A percentile compares a stretch with the other conserved stretches of the same genome.
These are phyloP conservation scores for Lepilemur ruficaudatus DNA, from an alignment of 2,797 vertebrate species.

Conservation along the genomic window DNA sequence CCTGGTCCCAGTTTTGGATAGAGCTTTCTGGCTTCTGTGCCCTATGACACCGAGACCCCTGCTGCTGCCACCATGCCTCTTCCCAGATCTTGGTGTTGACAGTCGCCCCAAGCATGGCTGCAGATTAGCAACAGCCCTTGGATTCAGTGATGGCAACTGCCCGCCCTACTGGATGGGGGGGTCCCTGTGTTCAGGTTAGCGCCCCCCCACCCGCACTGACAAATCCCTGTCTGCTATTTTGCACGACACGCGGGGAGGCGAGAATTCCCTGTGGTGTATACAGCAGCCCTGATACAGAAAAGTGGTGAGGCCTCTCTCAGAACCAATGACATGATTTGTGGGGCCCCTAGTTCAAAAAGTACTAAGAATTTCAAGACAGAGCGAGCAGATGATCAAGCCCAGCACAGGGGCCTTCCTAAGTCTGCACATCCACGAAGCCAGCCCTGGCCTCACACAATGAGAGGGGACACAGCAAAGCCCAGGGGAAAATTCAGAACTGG, in stretches of 20 bases:
- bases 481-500: not conserved
- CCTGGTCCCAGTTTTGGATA: not conserved
- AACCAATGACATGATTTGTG: not conserved
- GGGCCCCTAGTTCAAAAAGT: not conserved
- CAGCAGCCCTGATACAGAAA: not conserved
- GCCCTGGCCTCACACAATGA: not conserved
- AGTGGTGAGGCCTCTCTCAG: not conserved
- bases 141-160: not conserved
- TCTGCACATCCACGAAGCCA: fast-evolving
- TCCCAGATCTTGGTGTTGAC: not conserved
- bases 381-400: not conserved
- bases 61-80: too few species aligned
- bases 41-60: not conserved
- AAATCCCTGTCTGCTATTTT: not conserved
- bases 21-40: not conserved
- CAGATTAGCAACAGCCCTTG: not conserved
- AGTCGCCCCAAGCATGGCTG: not conserved
- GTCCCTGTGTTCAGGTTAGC: not conserved
- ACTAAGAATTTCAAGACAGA: not conserved
- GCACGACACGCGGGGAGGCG: not conserved
- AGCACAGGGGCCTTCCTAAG: fast-evolving
- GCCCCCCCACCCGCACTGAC: not conserved
- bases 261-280: not conserved
- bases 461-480: not conserved
- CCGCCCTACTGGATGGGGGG: fast-evolving